These are phyloP conservation scores for Napeogenes sylphis DNA, from an alignment of 2,888 invertebrate species.

Conservation along the genomic window DNA sequence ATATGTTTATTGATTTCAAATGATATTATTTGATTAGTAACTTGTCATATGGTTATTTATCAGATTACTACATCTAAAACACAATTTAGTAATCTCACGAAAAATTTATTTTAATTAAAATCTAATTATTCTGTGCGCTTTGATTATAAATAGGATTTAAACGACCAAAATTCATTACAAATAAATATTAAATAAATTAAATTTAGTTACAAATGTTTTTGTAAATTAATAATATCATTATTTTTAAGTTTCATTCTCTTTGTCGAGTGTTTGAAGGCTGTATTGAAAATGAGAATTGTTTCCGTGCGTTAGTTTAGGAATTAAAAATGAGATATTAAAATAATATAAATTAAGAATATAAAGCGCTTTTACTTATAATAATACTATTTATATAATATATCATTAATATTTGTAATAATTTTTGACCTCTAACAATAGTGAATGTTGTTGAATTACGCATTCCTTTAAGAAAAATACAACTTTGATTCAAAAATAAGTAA, in stretches of 20 bases:
- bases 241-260: conserved; percentile 19
- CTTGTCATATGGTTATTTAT: too few species aligned
- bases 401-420: conserved; percentile 41
- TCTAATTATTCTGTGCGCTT: conserved; percentile 66
- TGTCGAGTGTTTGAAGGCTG: conserved; percentile 11
- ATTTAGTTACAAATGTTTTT: too few species aligned
- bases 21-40: too few species aligned
- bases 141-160: conserved; percentile 60
- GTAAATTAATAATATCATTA: too few species aligned
- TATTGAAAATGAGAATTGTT: not conserved
- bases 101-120: conserved; percentile 33
- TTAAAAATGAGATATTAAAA: not conserved
- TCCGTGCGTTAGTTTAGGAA: not conserved
- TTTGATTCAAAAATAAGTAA: too few species aligned
- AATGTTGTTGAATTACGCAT: conserved; percentile 54
- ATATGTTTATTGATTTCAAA: too few species aligned
- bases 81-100: conserved; percentile 40
- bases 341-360: conserved; percentile 13
- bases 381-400: conserved; percentile 16
- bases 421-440: conserved; percentile 27
- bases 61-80: conserved; percentile 28
- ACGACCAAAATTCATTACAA: conserved; percentile 39
- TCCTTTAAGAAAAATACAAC: conserved; percentile 17
- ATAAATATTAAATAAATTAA: conserved; percentile 16
- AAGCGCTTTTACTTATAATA: conserved; percentile 31